Base-by-base conservation (phyloP, 2,113 vertebrate genomes). In the Forbesichthys papilliferus region DNA sequence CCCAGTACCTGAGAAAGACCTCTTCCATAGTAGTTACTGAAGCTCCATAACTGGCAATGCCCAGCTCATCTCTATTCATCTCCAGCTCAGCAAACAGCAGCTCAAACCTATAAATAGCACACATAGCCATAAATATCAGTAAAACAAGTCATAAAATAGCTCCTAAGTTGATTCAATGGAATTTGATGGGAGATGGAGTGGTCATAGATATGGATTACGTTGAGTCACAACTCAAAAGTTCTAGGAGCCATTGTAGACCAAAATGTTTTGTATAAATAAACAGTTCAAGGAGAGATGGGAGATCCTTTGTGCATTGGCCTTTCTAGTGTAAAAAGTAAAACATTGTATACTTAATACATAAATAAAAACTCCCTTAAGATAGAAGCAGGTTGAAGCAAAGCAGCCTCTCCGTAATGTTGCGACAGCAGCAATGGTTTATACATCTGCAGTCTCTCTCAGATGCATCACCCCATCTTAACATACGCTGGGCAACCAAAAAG, bases 21-120 rank as follows among this genome's bases (percentile, higher is more conserved):
- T 99, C 98, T 76, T 99, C 98, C 96, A 99, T 99, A 10, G 98
- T 99, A 71, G 97, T 99, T 55, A 99, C 95, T 0, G 98, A 99
- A 4, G 96, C 97, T 0, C 98, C 98, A 0, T 98, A 99, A 91
- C 98, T 99, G 78, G 96, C 94, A 0, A 99, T 98, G 66, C 97
- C 97, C 81, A 99, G 73, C 82, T 96, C 94, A n/a, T 96, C 93
- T 61, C 94, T 92, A 81, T 94, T 93, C 90, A 95, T 94, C 90
- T 99, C 98, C 90, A 99, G 89, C 83, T 98, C 96, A 0, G 94
- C 91, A 86, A 99, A 99, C 59, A 99, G 93, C 63, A 94, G 86
- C 88, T 99, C 97, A 80, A 99, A 99, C 82, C 98, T 99, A 88
- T 55, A 9, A 53, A 16, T 3, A 10, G 54, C 11, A 55, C 34